These are phyloP conservation scores for Drosophila limbata DNA, from an alignment of 2,888 invertebrate genomes.

Conservation along the genomic window DNA sequence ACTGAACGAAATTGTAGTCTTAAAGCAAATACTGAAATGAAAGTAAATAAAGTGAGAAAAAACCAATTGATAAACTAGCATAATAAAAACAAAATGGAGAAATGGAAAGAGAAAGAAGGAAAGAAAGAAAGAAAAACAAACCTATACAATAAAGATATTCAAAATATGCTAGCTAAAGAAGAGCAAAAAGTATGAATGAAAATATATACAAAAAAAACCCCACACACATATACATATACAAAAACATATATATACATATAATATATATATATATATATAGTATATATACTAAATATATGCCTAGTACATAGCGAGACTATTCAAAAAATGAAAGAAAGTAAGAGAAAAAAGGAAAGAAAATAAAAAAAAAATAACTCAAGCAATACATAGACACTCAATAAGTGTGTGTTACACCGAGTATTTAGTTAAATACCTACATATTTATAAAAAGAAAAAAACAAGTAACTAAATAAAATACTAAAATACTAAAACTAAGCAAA, in stretches of 20 bases:
- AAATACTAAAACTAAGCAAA: constrained; percentile 38
- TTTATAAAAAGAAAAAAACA: constrained; percentile 12
- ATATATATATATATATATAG: constrained; percentile 13
- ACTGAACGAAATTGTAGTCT: constrained; percentile 73
- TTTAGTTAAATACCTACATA: constrained; percentile 63
- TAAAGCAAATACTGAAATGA: constrained; percentile 32
- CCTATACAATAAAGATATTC: constrained; percentile 78
- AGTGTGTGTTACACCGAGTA: constrained; percentile 75
- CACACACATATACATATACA: constrained; percentile 44
- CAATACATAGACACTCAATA: constrained; percentile 79
- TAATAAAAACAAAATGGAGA: constrained; percentile 8
- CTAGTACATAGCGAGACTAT: constrained; percentile 62
- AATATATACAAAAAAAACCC: constrained; percentile 40
- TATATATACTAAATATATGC: constrained; percentile 50
- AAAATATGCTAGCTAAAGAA: constrained; percentile 68
- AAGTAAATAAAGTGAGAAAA: constrained; percentile 32
- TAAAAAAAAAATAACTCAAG: constrained; percentile 64
- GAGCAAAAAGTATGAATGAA: constrained; percentile 44
- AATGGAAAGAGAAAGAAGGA: constrained; percentile 2
- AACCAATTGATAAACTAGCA: constrained; percentile 32
- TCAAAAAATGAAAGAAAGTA: constrained; percentile 31
- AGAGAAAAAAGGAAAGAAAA: constrained; percentile 36
- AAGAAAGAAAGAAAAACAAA: constrained; percentile 33
- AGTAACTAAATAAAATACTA: constrained; percentile 50
- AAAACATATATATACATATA: constrained; percentile 40